Percentiles rank a stretch among this genome's conserved stretches.
These are phyloP conservation scores for Anthophora plumipes DNA, from an alignment of 2,888 invertebrate genomes.

Conservation along the genomic window DNA sequence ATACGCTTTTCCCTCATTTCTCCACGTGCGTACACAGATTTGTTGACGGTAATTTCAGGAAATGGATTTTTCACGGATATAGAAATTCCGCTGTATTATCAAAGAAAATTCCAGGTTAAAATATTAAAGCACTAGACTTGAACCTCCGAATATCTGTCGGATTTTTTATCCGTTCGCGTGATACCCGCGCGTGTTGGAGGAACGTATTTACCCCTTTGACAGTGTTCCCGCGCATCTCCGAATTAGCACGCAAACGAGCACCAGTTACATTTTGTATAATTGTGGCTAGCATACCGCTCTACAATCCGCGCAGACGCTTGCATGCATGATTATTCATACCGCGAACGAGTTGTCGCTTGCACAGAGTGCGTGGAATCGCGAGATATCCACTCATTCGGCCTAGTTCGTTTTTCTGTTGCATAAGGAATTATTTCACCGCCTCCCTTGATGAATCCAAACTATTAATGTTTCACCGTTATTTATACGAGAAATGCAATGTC, in stretches of 20 bases:
- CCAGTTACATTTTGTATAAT: constrained; percentile 26
- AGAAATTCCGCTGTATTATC: constrained; percentile 24
- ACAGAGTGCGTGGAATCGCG: constrained; percentile 15
- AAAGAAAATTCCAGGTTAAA: constrained; percentile 42
- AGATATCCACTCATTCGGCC: background rate
- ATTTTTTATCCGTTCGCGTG: background rate
- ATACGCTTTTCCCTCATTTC: background rate
- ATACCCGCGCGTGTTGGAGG: constrained; percentile 22
- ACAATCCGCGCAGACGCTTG: constrained; percentile 18
- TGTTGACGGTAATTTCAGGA: constrained; percentile 34
- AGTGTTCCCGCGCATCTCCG: constrained; percentile 9
- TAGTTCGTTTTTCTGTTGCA: constrained; percentile 23
- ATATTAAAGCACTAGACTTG: constrained; percentile 1
- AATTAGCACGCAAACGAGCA: constrained; percentile 32
- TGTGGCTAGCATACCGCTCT: constrained; percentile 3
- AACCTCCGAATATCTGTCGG: constrained; percentile 6
- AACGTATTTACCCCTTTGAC: constrained; percentile 27
- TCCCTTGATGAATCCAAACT: background rate
- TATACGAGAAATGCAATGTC: no score
- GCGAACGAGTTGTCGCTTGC: constrained; percentile 22
- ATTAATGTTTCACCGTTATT: background rate
- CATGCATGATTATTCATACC: constrained; percentile 46
- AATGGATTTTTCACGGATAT: constrained; percentile 23
- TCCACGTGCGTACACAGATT: background rate
- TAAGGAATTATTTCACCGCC: background rate